Evolutionary conservation across 2,113 vertebrate genomes (phyloP), one percentile per base, ranked within the genome.

Genomic region (Forbesichthys papilliferus): DNA sequence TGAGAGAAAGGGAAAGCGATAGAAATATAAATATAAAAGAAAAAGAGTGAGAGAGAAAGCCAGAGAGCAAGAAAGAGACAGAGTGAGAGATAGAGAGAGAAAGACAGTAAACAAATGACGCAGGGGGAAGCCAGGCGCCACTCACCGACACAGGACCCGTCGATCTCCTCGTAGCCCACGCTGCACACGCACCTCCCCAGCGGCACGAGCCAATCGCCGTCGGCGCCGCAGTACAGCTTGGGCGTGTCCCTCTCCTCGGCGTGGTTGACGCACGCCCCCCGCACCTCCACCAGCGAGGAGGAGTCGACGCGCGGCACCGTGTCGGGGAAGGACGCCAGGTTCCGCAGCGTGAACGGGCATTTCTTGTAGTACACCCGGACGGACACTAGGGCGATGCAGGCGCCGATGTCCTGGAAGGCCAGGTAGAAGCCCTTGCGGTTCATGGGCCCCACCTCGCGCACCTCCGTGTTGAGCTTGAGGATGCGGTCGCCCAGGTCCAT

Each of bases 401-500:
- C 96, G 0, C 96, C 96, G 0, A 98, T 97, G 91, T 98, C 96
- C 86, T 98, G 96, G 72, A 98, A 98, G 27, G 96, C 96, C 16
- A 98, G 88, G 36, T 95, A 97, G 91, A 98, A 98, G 66, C 96
- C 96, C 74, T 97, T 97, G 80, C 83, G 94, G 79, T 86, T 94
- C 85, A 98, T 91, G 1, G 96, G 96, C 59, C 96, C 96, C 66
- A 98, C 95, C 55, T 98, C 96, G 1, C 96, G 95, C 52, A 98
- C 93, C 82, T 98, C 96, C 0, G 96, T 98, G 90, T 98, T 98
- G 48, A 98, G 94, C 79, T 98, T 98, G 71, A 98, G 94, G 83
- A 98, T 98, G 42, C 96, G 95, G 79, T 98, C 96, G 0, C 96
- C 96, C 33, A 98, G 89, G 81, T 98, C 96, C 96, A 98, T 98